phyloP scores from a whole-genome alignment of 2,797 vertebrate species.

The Pachyuromys duprasi region DNA sequence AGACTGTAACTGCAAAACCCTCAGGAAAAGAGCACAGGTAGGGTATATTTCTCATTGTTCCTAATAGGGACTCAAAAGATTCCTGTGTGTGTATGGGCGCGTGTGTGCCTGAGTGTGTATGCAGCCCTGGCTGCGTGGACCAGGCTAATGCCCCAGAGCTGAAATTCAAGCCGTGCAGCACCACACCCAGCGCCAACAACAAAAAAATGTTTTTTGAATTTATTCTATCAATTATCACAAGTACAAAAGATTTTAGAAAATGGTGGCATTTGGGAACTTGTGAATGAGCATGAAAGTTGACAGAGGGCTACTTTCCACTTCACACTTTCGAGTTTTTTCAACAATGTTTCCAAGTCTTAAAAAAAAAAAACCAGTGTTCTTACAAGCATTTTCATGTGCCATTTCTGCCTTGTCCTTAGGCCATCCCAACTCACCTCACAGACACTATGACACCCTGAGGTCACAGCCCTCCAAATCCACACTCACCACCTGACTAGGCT shows the following conservation, averaged over 20 bases:
- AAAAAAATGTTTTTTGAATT: not conserved
- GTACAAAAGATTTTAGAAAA: not conserved
- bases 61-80: not conserved
- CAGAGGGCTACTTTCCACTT: not conserved
- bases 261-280: not conserved
- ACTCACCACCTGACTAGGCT: not conserved
- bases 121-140: not conserved
- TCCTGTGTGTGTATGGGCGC: no score
- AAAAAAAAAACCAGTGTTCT: not conserved
- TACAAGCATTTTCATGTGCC: constrained; percentile 28
- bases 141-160: not conserved
- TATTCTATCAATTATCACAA: not conserved
- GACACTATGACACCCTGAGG: not conserved
- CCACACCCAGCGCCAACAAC: not conserved
- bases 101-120: not conserved
- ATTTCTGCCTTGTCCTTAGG: not conserved
- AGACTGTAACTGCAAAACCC: not conserved
- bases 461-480: not conserved
- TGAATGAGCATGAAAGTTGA: not conserved
- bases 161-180: not conserved
- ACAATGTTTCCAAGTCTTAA: not conserved
- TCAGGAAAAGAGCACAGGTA: not conserved
- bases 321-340: not conserved
- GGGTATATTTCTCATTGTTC: constrained; percentile 13
- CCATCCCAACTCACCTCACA: not conserved